Percentiles rank a stretch among this genome's conserved stretches.
phyloP scores from a whole-genome alignment of 1,140 invertebrate species.

The Episyrphus balteatus region DNA sequence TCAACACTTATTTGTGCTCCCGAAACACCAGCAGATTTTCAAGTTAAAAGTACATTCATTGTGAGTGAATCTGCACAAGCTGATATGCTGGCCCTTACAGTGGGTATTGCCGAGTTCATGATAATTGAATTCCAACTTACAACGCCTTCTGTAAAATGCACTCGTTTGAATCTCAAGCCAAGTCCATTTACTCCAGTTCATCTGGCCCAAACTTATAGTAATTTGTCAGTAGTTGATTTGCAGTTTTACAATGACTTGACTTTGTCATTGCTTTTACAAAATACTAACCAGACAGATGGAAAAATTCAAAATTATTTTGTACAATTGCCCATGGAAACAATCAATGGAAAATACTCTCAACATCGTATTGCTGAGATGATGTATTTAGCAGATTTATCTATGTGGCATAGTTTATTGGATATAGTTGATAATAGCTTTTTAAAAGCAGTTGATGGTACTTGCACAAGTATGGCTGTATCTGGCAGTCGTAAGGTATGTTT shows the following conservation, averaged over 20 bases:
- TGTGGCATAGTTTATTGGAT: slow-evolving; percentile 40
- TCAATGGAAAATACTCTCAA: slow-evolving; percentile 34
- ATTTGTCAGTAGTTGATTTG: slow-evolving; percentile 27
- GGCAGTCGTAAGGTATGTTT: slow-evolving; percentile 67
- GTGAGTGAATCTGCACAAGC: slow-evolving; percentile 14
- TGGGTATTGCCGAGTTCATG: slow-evolving; percentile 21
- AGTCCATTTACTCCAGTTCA: slow-evolving; percentile 25
- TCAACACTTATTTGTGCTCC: slow-evolving; percentile 40
- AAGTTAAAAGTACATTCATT: slow-evolving; percentile 22
- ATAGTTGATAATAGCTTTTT: slow-evolving; percentile 39
- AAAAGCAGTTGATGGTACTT: slow-evolving; percentile 61
- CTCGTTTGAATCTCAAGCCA: slow-evolving; percentile 22
- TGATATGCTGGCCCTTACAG: slow-evolving; percentile 23
- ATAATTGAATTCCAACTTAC: slow-evolving; percentile 21
- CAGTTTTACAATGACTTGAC: slow-evolving; percentile 74
- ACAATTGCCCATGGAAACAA: slow-evolving; percentile 49
- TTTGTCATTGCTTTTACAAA: slow-evolving; percentile 61
- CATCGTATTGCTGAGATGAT: slow-evolving; percentile 32
- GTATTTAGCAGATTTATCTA: slow-evolving; percentile 40
- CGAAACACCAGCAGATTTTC: slow-evolving; percentile 34
- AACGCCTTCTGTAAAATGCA: slow-evolving; percentile 15
- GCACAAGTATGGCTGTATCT: slow-evolving; percentile 67
- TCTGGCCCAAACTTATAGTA: slow-evolving; percentile 20
- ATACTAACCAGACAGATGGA: slow-evolving; percentile 34
- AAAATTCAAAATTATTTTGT: slow-evolving; percentile 48